phyloP scores from a whole-genome alignment of 2,113 vertebrate genomes.

The Microcebus griseorufus region DNA sequence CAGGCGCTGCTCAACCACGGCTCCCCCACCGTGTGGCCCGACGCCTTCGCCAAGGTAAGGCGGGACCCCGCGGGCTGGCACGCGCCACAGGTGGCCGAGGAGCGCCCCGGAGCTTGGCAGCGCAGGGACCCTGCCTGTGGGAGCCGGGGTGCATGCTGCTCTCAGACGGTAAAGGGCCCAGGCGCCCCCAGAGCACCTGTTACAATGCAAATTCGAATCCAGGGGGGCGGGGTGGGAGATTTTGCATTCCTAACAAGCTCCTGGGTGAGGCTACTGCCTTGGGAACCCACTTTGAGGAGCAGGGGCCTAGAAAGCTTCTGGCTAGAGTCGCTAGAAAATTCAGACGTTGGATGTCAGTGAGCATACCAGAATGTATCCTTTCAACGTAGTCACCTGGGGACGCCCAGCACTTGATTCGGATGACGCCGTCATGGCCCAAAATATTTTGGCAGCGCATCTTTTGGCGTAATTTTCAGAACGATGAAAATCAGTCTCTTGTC shows the following conservation, averaged over 20 bases:
- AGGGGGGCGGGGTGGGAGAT: background rate
- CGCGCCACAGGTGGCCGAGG: background rate
- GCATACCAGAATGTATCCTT: background rate
- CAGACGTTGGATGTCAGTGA: background rate
- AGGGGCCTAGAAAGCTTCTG: background rate
- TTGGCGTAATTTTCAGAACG: background rate
- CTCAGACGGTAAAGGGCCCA: background rate
- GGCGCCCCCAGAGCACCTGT: background rate
- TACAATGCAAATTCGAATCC: background rate
- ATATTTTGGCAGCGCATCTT: background rate
- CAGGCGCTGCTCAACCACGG: constrained; percentile 87
- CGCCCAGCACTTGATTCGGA: background rate
- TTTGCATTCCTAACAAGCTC: background rate
- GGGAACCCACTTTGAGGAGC: background rate
- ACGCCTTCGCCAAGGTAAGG: constrained; percentile 85
- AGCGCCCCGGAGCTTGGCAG: background rate
- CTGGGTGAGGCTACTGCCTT: background rate
- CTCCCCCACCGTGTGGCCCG: constrained; percentile 85
- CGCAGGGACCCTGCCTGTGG: background rate
- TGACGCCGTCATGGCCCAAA: background rate
- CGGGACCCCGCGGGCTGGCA: background rate
- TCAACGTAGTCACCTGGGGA: background rate
- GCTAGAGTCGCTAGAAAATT: background rate
- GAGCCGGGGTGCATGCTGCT: background rate
- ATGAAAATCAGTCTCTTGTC: background rate